A percentile compares a stretch with the other conserved stretches of the same genome.
Conservation (phyloP, 1,140 invertebrate species). For the Drosophila asahinai region DNA sequence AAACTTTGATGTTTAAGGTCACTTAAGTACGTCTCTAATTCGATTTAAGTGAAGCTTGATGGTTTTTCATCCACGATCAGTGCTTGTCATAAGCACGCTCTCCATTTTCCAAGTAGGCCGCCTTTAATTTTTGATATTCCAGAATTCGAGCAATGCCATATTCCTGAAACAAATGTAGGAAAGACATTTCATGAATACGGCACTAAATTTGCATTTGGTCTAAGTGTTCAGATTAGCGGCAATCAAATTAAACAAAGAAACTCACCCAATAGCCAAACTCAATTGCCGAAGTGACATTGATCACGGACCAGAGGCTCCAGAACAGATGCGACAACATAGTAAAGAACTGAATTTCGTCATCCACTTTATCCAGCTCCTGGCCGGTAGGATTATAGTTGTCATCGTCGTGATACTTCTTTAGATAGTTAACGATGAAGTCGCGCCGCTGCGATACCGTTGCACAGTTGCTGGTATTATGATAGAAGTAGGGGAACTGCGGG, state of each 20-base stretch:
- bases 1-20: slow-evolving; percentile 52
- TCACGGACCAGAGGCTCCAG: slow-evolving; percentile 96
- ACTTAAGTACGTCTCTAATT: slow-evolving; percentile 71
- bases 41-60: slow-evolving; percentile 63
- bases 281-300: slow-evolving; percentile 95
- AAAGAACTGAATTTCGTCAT: slow-evolving; percentile 92
- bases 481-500: slow-evolving; percentile 92
- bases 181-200: background rate
- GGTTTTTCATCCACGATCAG: slow-evolving; percentile 24
- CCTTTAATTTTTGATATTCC: slow-evolving; percentile 68
- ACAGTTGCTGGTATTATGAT: slow-evolving; percentile 88
- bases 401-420: slow-evolving; percentile 67
- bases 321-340: slow-evolving; percentile 96
- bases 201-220: no score
- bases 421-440: slow-evolving; percentile 73
- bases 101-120: slow-evolving; percentile 55
- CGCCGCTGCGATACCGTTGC: slow-evolving; percentile 91
- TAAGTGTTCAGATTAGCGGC: background rate
- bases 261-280: slow-evolving; percentile 98
- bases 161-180: slow-evolving; percentile 42
- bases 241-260: background rate
- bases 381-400: slow-evolving; percentile 63
- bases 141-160: slow-evolving; percentile 70
- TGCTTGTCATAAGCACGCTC: slow-evolving; percentile 1
- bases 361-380: slow-evolving; percentile 63